Base-by-base conservation (phyloP, 37 sponge, comb jelly and placozoan species). In the Agelas oroides region DNA sequence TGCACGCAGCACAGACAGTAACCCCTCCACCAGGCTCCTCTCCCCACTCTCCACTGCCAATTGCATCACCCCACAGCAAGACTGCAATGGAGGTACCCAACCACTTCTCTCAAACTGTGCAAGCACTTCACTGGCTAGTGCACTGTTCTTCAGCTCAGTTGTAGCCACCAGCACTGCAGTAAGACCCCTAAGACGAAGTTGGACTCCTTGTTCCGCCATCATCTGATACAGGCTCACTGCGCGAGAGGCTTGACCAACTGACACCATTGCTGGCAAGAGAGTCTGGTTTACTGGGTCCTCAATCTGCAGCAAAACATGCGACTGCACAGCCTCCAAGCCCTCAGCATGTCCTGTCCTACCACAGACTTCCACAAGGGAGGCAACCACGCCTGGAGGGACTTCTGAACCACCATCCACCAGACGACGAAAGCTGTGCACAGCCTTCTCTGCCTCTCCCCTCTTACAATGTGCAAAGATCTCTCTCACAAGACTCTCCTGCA, bases 1-100 rank as follows among this genome's bases (percentile, higher is more conserved):
- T 8, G 59, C 37, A 28, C 35, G 15, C 37, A 36, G 38, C 8
- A 76, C 61, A 14, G 54, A 59, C 77, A 28, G 35, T 0, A 60
- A 6, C 23, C 38, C 60, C 37, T 20, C 39, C 35, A 59, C 62
- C 1, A 59, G 60, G 23, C 19, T 35, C 36, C 25, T 5, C 5
- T 54, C 77, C 20, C 34, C 77, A 76, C 77, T 59, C 61, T 11
- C 61, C 34, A 59, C 59, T 13, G 59, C 21, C 36, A 76, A 36
- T 31, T 16, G 15, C 32, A 33, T 54, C 60, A 76, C 28, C 0
- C 25, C 1, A 6, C 5, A 58, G 16, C 19, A 53, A 11, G 2
- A 59, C 37, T 32, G 1, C 59, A 2, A 8, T 46, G 46, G 46
- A 46, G 46, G 46, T 12, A 46, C 46, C 3, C 8, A 8, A 3